Evolutionary conservation across 1,140 invertebrate genomes (phyloP), one percentile per base, ranked within the genome.

Genomic region (Stegodyphus mimosarum): DNA sequence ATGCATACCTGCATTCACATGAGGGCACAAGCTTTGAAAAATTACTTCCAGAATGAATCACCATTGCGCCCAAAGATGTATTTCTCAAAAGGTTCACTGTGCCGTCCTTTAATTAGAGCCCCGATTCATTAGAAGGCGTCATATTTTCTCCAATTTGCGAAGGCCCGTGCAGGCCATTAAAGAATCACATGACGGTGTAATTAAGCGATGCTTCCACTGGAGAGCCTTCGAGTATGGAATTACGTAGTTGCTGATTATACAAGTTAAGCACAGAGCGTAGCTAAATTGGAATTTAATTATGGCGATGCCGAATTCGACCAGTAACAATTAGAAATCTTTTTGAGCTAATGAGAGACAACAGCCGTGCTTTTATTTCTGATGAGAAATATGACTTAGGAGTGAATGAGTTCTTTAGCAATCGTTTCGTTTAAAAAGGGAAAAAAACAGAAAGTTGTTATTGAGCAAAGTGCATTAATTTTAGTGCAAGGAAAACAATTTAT

Each of bases 211-310:
- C 50, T 49, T 69, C 13, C 49, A n/a, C 76, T 78, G 17, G 10
- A 48, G 55, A 50, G 60, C 55, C 9, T 18, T 50, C 48, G 13
- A 49, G 50, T 69, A 15, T 69, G 50, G 76, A 69, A 67, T 69
- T 67, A 67, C 63, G 49, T 15, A 9, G 17, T 15, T 33, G 49
- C 63, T 69, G 64, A 78, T 78, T 69, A 69, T 53, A 17, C 63
- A 33, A 69, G 66, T 52, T 67, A 17, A 78, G 49, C 64, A n/a
- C 6, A n/a, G 17, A 13, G 7, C n/a, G 15, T n/a, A 69, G 49
- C 64, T 78, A 69, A 78, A 78, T 78, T 78, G 64, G 69, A 78
- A 69, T 78, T 78, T 78, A 78, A 78, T 78, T 49, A 78, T n/a
- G 64, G 18, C 13, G 10, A 76, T 63, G 55, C 60, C 17, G 53